phyloP scores from a whole-genome alignment of 2,888 invertebrate species.

The Ormyrus nitidulus region DNA sequence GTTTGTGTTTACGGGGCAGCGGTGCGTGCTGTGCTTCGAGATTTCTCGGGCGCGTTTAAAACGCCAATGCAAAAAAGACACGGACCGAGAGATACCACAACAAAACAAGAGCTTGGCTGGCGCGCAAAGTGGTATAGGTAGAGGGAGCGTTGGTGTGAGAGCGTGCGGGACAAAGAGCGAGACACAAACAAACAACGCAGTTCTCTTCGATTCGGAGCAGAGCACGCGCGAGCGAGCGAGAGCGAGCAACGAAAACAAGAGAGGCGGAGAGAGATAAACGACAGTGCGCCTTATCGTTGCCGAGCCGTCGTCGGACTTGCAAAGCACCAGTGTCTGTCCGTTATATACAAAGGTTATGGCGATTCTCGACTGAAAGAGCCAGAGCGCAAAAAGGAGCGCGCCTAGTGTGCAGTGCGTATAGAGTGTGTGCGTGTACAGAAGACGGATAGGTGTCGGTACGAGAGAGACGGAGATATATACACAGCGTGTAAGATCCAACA shows the following conservation, averaged over 20 bases:
- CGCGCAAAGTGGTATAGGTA: neutral
- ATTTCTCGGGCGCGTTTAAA: neutral
- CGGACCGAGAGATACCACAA: conserved; percentile 37
- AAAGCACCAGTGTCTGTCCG: too few relatives aligned
- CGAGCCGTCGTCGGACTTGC: too few relatives aligned
- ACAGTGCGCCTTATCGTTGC: neutral
- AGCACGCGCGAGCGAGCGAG: neutral
- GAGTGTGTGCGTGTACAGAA: neutral
- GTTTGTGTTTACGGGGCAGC: neutral
- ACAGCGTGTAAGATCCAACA: conserved; percentile 7
- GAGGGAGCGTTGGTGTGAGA: conserved; percentile 1
- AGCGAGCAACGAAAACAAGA: neutral
- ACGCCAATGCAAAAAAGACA: conserved; percentile 57
- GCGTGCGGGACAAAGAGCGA: conserved; percentile 48
- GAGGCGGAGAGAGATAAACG: neutral
- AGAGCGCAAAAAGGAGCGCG: neutral
- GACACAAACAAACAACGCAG: conserved; percentile 64
- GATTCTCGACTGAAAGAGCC: conserved; percentile 18
- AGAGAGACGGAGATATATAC: conserved; percentile 4
- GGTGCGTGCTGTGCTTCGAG: neutral
- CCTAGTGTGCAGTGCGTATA: conserved; percentile 2
- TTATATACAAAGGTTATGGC: conserved; percentile 31
- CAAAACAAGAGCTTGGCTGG: conserved; percentile 28
- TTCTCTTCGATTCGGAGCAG: conserved; percentile 47
- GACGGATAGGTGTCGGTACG: conserved; percentile 8